phyloP scores from a whole-genome alignment of 2,113 vertebrate genomes.

The Amazona guildingii region DNA sequence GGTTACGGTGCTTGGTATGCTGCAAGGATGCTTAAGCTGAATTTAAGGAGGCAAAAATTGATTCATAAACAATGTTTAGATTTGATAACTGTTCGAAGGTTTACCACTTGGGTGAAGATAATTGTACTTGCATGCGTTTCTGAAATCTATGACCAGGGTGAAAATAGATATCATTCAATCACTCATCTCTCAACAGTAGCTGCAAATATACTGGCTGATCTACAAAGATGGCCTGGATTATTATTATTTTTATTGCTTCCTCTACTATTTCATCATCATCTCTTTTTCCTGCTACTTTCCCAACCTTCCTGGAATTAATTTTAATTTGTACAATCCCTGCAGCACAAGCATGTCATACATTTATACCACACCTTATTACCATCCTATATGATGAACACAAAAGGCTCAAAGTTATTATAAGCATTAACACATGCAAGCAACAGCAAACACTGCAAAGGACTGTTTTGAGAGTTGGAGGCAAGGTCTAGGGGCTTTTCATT shows the following conservation, averaged over 20 bases:
- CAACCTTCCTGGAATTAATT: background rate
- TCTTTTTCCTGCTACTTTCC: background rate
- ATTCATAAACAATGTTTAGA: conserved; percentile 37
- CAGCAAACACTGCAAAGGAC: background rate
- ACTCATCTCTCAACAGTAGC: conserved; percentile 31
- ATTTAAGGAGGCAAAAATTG: conserved; percentile 55
- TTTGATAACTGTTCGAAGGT: conserved; percentile 43
- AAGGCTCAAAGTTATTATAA: background rate
- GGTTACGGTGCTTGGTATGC: conserved; percentile 21
- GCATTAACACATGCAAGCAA: background rate
- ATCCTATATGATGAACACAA: background rate
- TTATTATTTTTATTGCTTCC: conserved; percentile 18
- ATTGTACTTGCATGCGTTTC: conserved; percentile 22
- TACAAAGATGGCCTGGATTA: conserved; percentile 19
- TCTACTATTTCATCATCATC: background rate
- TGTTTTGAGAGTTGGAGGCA: background rate
- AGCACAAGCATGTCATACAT: background rate
- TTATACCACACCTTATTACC: background rate
- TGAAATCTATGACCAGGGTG: conserved; percentile 16
- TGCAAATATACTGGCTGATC: conserved; percentile 25
- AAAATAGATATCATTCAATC: conserved; percentile 46
- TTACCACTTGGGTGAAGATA: conserved; percentile 14
- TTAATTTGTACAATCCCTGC: background rate
- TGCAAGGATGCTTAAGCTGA: background rate
- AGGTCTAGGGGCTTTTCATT: background rate